Evolutionary conservation across 2,797 vertebrate species (phyloP).

Genomic region (Phalloptychus januarius): DNA sequence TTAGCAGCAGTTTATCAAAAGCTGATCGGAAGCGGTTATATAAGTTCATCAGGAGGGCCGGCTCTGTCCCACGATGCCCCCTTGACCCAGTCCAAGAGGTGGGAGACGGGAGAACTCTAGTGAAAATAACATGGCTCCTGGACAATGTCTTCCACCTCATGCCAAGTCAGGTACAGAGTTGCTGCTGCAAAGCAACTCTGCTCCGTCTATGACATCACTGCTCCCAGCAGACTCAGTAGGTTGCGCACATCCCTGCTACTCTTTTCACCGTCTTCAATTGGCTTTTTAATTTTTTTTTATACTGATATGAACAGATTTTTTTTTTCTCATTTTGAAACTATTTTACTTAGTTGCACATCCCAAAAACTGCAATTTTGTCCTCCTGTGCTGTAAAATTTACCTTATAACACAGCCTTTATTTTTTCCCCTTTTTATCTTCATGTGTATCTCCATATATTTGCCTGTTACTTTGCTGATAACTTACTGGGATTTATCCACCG

Average conservation of each 20-base stretch:
- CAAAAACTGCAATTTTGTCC: background rate
- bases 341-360: background rate
- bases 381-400: background rate
- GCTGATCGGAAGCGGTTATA: background rate
- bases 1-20: background rate
- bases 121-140: background rate
- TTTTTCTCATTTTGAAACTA: background rate
- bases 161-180: background rate
- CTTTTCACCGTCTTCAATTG: background rate
- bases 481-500: background rate
- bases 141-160: background rate
- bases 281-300: background rate
- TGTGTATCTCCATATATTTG: background rate
- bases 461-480: background rate
- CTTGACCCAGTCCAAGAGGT: background rate
- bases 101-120: background rate
- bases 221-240: background rate
- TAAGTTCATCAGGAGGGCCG: background rate
- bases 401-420: background rate
- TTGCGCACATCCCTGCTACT: background rate
- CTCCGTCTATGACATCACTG: background rate
- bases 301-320: background rate
- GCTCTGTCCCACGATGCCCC: background rate
- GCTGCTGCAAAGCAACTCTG: no score
- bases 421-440: background rate